A percentile compares a stretch with the other conserved stretches of the same genome.
These are phyloP conservation scores for Leucoptera coffeella DNA, from an alignment of 2,888 invertebrate species.

Conservation along the genomic window DNA sequence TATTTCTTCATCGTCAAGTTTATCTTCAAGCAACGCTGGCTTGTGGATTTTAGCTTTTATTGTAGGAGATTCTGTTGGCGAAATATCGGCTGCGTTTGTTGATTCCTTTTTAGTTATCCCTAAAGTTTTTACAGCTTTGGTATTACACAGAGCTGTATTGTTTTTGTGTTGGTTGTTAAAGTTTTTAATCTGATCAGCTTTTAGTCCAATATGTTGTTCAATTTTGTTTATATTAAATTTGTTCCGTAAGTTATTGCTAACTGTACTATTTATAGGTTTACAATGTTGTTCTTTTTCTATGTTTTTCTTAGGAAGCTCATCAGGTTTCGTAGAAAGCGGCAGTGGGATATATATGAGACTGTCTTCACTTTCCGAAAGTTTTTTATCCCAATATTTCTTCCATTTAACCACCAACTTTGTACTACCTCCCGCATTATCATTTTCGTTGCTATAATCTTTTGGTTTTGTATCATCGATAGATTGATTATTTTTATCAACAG, in stretches of 20 bases:
- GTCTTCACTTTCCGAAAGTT: conserved; percentile 17
- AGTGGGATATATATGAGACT: too few species aligned
- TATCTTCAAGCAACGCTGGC: conserved; percentile 7
- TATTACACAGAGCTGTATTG: too few species aligned
- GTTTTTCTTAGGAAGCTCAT: too few species aligned
- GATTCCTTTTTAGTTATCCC: too few species aligned
- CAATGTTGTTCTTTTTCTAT: too few species aligned
- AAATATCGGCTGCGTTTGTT: too few species aligned
- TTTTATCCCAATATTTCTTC: conserved; percentile 40
- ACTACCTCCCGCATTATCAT: conserved; percentile 10
- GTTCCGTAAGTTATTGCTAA: too few species aligned
- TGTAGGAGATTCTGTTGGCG: not conserved
- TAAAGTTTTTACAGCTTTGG: not conserved
- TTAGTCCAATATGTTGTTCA: not conserved
- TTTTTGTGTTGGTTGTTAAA: too few species aligned
- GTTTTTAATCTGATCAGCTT: not conserved
- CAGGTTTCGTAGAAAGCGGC: too few species aligned
- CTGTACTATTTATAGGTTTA: too few species aligned
- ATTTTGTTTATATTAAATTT: conserved; percentile 10
- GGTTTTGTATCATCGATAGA: conserved; percentile 6
- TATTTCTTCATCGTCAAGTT: conserved; percentile 36
- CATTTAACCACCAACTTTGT: conserved; percentile 28
- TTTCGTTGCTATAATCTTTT: conserved; percentile 7
- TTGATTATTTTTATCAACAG: not conserved
- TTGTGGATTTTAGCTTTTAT: not conserved